Evolutionary conservation across 2,888 invertebrate species (phyloP).

Genomic region (Elegia similella): DNA sequence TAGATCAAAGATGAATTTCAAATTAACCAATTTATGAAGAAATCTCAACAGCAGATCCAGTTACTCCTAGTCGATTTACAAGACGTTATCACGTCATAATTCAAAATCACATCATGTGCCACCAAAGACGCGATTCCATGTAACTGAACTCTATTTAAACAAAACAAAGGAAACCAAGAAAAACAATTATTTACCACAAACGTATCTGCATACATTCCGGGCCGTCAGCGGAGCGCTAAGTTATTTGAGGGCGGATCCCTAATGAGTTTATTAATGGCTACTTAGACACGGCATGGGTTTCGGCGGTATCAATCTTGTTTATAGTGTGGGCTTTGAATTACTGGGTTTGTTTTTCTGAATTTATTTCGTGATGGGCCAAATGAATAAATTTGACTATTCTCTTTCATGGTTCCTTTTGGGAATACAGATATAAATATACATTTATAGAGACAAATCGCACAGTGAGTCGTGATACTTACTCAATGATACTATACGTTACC

Average conservation of each 20-base stretch:
- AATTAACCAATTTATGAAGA: no score
- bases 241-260: constrained; percentile 17
- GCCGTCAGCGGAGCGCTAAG: constrained; percentile 22
- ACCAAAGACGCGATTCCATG: neutral
- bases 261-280: constrained; percentile 17
- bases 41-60: no score
- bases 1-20: no score
- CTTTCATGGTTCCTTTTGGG: no score
- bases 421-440: no score
- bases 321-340: neutral
- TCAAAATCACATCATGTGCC: no score
- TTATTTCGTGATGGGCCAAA: neutral
- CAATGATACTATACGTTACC: no score
- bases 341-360: neutral
- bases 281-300: constrained; percentile 14
- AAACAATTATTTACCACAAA: neutral
- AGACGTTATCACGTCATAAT: no score
- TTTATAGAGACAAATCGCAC: no score
- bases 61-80: no score
- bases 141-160: neutral
- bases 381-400: no score
- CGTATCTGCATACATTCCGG: constrained; percentile 11
- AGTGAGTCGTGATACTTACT: no score
- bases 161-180: neutral
- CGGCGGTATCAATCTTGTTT: constrained; percentile 6